phyloP scores from a whole-genome alignment of 2,797 vertebrate species.

The Syndactyla subalaris region DNA sequence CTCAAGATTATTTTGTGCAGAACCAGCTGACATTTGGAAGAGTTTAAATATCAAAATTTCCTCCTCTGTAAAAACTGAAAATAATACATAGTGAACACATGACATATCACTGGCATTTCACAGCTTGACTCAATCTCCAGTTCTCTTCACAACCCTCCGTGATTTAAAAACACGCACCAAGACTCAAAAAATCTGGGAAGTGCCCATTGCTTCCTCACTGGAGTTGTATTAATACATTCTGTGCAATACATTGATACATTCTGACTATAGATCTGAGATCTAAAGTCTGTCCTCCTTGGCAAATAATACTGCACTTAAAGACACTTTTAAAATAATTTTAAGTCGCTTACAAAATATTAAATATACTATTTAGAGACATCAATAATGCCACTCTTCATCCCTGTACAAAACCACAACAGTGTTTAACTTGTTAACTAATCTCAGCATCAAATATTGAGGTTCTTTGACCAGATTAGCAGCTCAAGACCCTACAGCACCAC shows the following conservation, averaged over 20 bases:
- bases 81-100: conserved; percentile 34
- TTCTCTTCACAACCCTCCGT: neutral
- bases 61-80: conserved; percentile 54
- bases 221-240: neutral
- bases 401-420: fast-evolving
- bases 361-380: fast-evolving
- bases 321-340: neutral
- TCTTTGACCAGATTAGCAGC: neutral
- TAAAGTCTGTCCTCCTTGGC: neutral
- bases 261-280: neutral
- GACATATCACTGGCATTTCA: conserved; percentile 31
- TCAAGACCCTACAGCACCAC: neutral
- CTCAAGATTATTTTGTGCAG: neutral
- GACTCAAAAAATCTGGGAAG: neutral
- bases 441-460: neutral
- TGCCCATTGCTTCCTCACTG: neutral
- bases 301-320: neutral
- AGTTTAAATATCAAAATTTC: conserved; percentile 47
- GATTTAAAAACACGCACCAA: neutral
- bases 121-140: conserved; percentile 18
- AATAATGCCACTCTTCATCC: neutral
- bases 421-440: neutral
- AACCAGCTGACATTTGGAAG: conserved; percentile 44
- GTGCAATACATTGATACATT: neutral
- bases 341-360: neutral